Evolutionary conservation across 2,888 invertebrate genomes (phyloP), one percentile per base, ranked within the genome.

Genomic region (Drosophila demipolita): DNA sequence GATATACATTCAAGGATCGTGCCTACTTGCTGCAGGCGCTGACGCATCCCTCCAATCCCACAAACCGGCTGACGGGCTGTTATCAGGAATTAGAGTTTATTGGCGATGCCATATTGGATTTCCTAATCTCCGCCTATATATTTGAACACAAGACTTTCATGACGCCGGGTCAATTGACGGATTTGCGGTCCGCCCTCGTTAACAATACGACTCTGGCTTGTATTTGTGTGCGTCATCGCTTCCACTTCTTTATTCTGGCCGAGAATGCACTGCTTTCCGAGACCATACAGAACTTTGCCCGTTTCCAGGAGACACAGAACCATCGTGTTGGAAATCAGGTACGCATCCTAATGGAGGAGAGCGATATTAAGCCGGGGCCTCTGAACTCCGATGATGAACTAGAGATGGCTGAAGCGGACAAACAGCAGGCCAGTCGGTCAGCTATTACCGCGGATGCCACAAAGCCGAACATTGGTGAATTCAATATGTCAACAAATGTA

Each of bases 121-220:
- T 98, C 91, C 93, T 99, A 15, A 96, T 99, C 33, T 98, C 98
- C 0, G 94, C 96, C 15, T 95, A 98, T 91, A 96, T 99, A 61
- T 99, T 95, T 91, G 98, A 98, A 92, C 95, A 95, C 73, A 95
- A 95, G 73, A 94, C 93, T 0, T 87, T 94, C 32, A 94, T 97
- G 90, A 95, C 95, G 66, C 98, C 98, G 0, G 99, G 99, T 0
- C 95, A 97, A 23, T 93, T 99, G 66, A 99, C 99, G 0, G 99
- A 99, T 93, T 92, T 99, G 70, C 94, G 99, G 42, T 99, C 99
- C 0, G 98, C 99, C 0, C 94, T 99, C 3, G 99, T 99, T 3
- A 99, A 99, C 92, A 99, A 99, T 91, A 96, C 97, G 69, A 99
- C 98, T 0, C 98, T 99, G 90, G 99, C 98, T 0, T 96, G 97